Base-by-base conservation (phyloP, 2,797 vertebrate species). In the Lutjanus campechanus region DNA sequence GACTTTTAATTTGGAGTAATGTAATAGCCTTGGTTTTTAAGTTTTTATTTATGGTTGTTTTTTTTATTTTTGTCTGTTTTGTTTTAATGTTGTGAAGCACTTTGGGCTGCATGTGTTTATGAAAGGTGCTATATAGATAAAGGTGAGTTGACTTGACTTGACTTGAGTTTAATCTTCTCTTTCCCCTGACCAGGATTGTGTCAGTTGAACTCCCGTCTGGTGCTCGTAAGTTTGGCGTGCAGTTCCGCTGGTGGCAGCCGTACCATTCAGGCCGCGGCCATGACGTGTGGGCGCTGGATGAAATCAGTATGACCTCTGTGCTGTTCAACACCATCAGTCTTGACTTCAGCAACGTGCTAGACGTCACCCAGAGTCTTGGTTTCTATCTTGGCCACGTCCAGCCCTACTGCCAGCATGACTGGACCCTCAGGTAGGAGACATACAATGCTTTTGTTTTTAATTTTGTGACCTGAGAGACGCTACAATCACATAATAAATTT, bases 231-330 rank as follows among this genome's bases (percentile, higher is more conserved):
- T 96, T 98, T 67, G 98, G 98, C 36, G 97, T 99, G 73, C 98
- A 99, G 94, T 99, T 99, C 95, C 96, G 98, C 84, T 99, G 98
- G 98, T 99, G 98, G 98, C 98, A 99, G 88, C 98, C 98, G 0
- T 98, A 99, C 79, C 98, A 99, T 79, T 99, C 98, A 1, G 97
- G 98, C 36, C 97, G 97, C 5, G 95, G 97, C 0, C 97, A 97
- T 67, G 98, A 99, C 4, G 98, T 99, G 1, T 99, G 98, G 98
- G 98, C 98, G 0, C 89, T 99, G n/a, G 98, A 99, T 90, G 98
- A 99, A 93, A 98, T 99, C 92, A 97, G 97, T 91, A 98, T 99
- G 98, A 99, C 98, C 10, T 98, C 98, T 2, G 96, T 99, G 60
- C 95, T 99, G 46, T 99, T 99, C 90, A 99, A 99, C 91, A 99